Evolutionary conservation across 2,888 invertebrate genomes (phyloP).

Genomic region (Drosophila quinaria): DNA sequence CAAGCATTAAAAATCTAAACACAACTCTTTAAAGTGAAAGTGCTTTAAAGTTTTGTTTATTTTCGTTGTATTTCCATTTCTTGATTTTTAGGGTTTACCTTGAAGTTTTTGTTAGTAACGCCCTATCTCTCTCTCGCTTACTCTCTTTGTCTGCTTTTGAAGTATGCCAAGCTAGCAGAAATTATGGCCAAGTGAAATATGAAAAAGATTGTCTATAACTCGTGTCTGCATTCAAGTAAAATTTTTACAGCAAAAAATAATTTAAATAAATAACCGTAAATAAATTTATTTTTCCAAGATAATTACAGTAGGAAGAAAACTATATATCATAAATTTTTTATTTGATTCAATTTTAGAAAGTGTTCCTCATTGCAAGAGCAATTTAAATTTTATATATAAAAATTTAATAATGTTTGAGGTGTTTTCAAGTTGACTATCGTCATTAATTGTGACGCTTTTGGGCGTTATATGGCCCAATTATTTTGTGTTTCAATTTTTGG

Average conservation of each 20-base stretch:
- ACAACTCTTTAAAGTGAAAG: slow-evolving; percentile 61
- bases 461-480: slow-evolving; percentile 67
- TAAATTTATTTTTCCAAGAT: not conserved
- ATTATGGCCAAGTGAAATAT: slow-evolving; percentile 43
- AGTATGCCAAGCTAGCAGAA: slow-evolving; percentile 33
- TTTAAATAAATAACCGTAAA: not conserved
- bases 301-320: not conserved
- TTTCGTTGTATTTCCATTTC: slow-evolving; percentile 38
- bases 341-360: not conserved
- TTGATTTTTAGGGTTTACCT: slow-evolving; percentile 36
- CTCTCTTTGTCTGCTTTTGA: slow-evolving; percentile 2
- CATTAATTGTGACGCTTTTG: slow-evolving; percentile 6
- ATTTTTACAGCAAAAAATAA: slow-evolving; percentile 13
- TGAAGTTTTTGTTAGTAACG: slow-evolving; percentile 21
- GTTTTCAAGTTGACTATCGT: not conserved
- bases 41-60: slow-evolving; percentile 41
- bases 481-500: slow-evolving; percentile 21
- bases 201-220: slow-evolving; percentile 58
- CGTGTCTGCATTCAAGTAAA: slow-evolving; percentile 59
- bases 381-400: not conserved
- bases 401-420: not conserved
- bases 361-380: not conserved
- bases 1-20: slow-evolving; percentile 28
- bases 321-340: not conserved
- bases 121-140: not conserved